Base-by-base conservation (phyloP, 2,888 invertebrate species). In the Spilosoma lubricipeda region DNA sequence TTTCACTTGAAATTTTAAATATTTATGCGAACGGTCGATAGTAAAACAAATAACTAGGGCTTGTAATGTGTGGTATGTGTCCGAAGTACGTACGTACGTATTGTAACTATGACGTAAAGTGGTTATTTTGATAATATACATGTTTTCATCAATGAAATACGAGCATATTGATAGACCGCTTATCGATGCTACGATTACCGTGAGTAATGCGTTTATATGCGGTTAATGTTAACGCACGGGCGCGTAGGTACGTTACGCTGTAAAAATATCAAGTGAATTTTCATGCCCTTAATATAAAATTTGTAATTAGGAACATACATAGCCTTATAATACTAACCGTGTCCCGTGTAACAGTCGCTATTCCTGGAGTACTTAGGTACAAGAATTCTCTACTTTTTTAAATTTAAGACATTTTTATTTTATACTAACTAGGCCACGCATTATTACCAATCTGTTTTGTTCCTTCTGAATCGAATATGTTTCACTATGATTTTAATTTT, bases 101-200 rank as follows among this genome's bases (percentile, higher is more conserved):
- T 75, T 83, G 87, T 86, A 87, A 87, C 82, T 85, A 85, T 92
- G 91, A 92, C 92, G 92, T 86, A 89, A 84, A 83, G 73, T 77
- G 77, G 82, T 86, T 91, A 90, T 90, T 90, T 89, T 80, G 81
- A 81, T 69, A 75, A 84, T 79, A 78, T 77, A 71, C 79, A 83
- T 79, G 84, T 77, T 82, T 85, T 85, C 86, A 83, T 85, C 78
- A 75, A 79, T 85, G 79, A 84, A 85, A 89, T 86, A 63, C 2
- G 63, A 63, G 63, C 30, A 86, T 89, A 86, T 86, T 78, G 80
- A 84, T 80, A 80, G 82, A 80, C 82, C 84, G 79, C 88, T 71
- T 78, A 80, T 75, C 69, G 65, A 70, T 82, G 76, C 82, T 85
- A 79, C 73, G 73, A 71, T 78, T 48, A 23, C 71, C 73, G 36